Base-by-base conservation (phyloP, 2,113 vertebrate genomes). In the Oryzias celebensis region DNA sequence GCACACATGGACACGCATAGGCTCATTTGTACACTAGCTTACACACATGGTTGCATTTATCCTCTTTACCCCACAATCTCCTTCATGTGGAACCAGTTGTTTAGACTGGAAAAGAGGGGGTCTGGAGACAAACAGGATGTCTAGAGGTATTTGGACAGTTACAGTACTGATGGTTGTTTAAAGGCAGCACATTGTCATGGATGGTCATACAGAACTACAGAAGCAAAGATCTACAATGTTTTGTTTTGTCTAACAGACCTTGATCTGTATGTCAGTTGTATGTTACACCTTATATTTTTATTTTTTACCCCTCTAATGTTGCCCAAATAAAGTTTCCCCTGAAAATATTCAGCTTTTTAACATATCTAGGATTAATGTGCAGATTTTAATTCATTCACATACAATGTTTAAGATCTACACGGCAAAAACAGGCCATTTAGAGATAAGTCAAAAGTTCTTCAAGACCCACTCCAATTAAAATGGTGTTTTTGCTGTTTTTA, bases 1-100 rank as follows among this genome's bases (percentile, higher is more conserved):
- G 28, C 31, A 65, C 61, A 55, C 65, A 62, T 43, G 44, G 15
- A 2, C 60, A 75, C 56, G 60, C 62, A 76, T 52, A 55, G 43
- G 48, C 77, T 61, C 69, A 66, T 56, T 62, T 71, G 73, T 80
- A 83, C 79, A 87, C 82, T 81, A 77, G 72, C 78, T 73, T 45
- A 73, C 77, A 90, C 87, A 90, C 84, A 90, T 90, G 88, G 85
- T 88, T 88, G 80, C 83, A 83, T 78, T 90, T 88, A 90, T 84
- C 75, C 66, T 81, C 80, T 78, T 81, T 70, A 80, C 73, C 85
- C 84, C 75, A 54, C 86, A 90, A 87, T 87, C 80, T 77, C 68
- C 84, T 82, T 90, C 87, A 88, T 85, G 83, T 90, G 84, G 83
- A 90, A 85, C 68, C 71, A 83, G 77, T 88, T 90, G 87, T 88